Percentiles rank a stretch among this genome's conserved stretches.
Evolutionary conservation across 2,113 vertebrate genomes (phyloP).

Genomic region (Arothron firmamentum): DNA sequence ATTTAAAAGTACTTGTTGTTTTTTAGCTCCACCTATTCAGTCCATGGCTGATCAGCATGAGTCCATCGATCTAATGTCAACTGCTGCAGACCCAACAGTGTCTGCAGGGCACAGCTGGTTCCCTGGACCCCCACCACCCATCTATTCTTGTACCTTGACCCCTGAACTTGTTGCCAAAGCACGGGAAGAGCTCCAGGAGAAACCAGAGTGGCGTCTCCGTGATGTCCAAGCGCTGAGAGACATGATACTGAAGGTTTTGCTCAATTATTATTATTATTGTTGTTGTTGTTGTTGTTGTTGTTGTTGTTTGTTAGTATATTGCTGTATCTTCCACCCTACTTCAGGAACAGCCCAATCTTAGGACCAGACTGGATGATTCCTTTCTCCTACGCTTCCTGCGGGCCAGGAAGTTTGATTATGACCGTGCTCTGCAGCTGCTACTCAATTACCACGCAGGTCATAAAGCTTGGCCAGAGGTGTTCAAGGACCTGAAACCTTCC

Average conservation of each 20-base stretch:
- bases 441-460: constrained; percentile 91
- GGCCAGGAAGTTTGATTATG: constrained; percentile 97
- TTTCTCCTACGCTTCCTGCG: constrained; percentile 94
- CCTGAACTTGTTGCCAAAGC: constrained; percentile 91
- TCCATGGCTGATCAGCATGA: constrained; percentile 90
- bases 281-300: not conserved
- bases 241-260: constrained; percentile 85
- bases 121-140: constrained; percentile 70
- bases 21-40: constrained; percentile 42
- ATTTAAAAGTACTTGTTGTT: not conserved
- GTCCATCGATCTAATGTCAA: constrained; percentile 74
- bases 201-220: constrained; percentile 93
- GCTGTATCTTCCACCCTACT: constrained; percentile 21
- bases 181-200: constrained; percentile 94
- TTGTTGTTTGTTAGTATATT: constrained; percentile 12
- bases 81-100: constrained; percentile 68
- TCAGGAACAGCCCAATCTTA: constrained; percentile 87
- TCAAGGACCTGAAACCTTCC: constrained; percentile 87
- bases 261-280: not conserved
- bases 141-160: constrained; percentile 86
- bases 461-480: constrained; percentile 93
- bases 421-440: constrained; percentile 91
- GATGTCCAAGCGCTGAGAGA: constrained; percentile 94
- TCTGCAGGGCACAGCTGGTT: constrained; percentile 70
- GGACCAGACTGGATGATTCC: constrained; percentile 87